Evolutionary conservation across 2,888 invertebrate genomes (phyloP), one percentile per base, ranked within the genome.

Genomic region (Folsomia candida): DNA sequence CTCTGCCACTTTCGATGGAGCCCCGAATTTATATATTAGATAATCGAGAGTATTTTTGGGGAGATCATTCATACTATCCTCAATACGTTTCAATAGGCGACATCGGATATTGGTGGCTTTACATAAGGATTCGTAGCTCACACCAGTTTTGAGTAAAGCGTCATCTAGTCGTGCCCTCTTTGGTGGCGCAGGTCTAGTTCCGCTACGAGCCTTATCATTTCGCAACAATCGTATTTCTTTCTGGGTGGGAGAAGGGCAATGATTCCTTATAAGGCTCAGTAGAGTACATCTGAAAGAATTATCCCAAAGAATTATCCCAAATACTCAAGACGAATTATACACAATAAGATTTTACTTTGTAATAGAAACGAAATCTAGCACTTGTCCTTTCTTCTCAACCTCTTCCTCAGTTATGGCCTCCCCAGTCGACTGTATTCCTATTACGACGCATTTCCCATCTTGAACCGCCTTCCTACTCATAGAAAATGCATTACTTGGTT

Each of bases 21-120:
- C 99, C 62, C 99, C 99, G 11, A 99, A 87, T 82, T 97, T 95
- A 84, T 99, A 98, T 76, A 99, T 98, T 14, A 99, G 87, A 83
- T 99, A 97, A 87, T 99, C 99, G 59, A 99, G 86, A 0, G 99
- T 97, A 84, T 99, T 99, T 51, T 97, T 93, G 4, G 99, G 99
- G 78, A 99, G 85, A 24, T 88, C 87, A 0, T 91, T 89, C 3
- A 97, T 97, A 1, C 98, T 86, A 26, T 87, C 85, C 83, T 98
- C 97, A 70, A 99, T 90, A 81, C 89, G 88, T 75, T 87, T 87
- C 76, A 99, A 84, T 54, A 99, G 85, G 78, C 97, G 92, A 80
- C 94, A 92, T 85, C 97, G 96, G 93, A 97, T 95, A 81, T 88
- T 88, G 84, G 92, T 92, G 0, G 95, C 95, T 62, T 91, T 88